phyloP scores from a whole-genome alignment of 2,797 vertebrate genomes.

The Cynodonichthys magdalenae region DNA sequence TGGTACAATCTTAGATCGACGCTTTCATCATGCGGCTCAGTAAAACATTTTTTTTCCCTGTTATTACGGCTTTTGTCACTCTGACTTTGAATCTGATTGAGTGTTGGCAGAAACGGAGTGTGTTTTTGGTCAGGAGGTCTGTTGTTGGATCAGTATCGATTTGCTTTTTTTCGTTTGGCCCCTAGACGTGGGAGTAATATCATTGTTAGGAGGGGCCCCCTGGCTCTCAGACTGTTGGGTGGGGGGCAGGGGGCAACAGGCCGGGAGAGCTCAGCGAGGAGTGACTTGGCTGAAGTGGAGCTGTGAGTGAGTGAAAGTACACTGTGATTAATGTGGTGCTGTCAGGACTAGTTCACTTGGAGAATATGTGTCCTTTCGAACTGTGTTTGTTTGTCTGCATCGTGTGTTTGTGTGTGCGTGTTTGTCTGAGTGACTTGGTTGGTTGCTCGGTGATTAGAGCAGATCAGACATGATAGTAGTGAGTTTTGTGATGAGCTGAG shows the following conservation, averaged over 20 bases:
- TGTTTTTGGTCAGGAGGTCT: conserved; percentile 39
- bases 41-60: conserved; percentile 41
- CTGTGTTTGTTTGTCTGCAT: conserved; percentile 45
- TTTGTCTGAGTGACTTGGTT: conserved; percentile 11
- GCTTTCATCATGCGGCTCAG: conserved; percentile 22
- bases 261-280: conserved; percentile 43
- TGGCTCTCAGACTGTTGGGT: conserved; percentile 36
- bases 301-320: conserved; percentile 53
- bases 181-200: conserved; percentile 49
- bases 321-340: conserved; percentile 71
- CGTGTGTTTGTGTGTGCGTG: conserved; percentile 44
- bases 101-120: conserved; percentile 45
- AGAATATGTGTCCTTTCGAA: conserved; percentile 54
- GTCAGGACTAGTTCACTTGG: conserved; percentile 55
- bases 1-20: conserved; percentile 25
- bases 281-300: conserved; percentile 62
- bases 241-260: conserved; percentile 31
- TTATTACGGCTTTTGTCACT: conserved; percentile 33
- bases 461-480: conserved; percentile 72
- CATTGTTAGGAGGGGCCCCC: conserved; percentile 55
- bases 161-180: conserved; percentile 55
- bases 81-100: conserved; percentile 51
- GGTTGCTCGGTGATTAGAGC: conserved; percentile 72
- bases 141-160: conserved; percentile 56
- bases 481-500: conserved; percentile 63